Percentiles rank a stretch among this genome's conserved stretches.
Conservation (phyloP, 1,140 invertebrate species). For the Tetraneura akinire region DNA sequence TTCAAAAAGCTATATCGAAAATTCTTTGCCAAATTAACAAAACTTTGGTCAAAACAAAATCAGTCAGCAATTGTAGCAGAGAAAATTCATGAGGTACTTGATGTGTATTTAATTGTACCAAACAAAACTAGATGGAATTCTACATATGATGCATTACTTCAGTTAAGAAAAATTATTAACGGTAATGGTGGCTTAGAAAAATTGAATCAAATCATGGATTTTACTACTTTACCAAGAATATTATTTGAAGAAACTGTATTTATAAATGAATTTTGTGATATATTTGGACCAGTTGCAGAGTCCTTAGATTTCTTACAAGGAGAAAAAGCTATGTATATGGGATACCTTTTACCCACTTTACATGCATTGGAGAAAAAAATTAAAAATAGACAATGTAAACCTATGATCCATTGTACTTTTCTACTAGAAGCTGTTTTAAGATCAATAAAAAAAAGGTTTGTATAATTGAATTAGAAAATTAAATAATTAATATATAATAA, state of each 20-base stretch:
- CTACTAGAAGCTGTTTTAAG: neutral
- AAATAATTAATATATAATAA: neutral
- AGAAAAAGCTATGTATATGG: no score
- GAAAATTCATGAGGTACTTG: neutral
- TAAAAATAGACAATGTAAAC: neutral
- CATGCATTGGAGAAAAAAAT: neutral
- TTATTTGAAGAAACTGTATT: no score
- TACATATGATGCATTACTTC: neutral
- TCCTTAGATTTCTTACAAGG: no score
- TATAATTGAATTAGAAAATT: neutral
- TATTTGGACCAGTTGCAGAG: no score
- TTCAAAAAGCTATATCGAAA: neutral
- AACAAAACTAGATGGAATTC: neutral
- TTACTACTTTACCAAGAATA: no score
- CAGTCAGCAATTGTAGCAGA: neutral
- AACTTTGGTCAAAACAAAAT: neutral
- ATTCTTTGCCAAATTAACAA: neutral
- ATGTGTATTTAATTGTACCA: neutral
- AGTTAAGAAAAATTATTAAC: conserved; percentile 1
- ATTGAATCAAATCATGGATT: neutral
- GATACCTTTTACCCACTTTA: no score
- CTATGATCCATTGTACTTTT: neutral
- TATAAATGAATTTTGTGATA: no score
- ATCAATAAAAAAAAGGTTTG: neutral
- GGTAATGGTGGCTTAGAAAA: neutral